Evolutionary conservation across 2,797 vertebrate species (phyloP).

Genomic region (Helarctos malayanus): DNA sequence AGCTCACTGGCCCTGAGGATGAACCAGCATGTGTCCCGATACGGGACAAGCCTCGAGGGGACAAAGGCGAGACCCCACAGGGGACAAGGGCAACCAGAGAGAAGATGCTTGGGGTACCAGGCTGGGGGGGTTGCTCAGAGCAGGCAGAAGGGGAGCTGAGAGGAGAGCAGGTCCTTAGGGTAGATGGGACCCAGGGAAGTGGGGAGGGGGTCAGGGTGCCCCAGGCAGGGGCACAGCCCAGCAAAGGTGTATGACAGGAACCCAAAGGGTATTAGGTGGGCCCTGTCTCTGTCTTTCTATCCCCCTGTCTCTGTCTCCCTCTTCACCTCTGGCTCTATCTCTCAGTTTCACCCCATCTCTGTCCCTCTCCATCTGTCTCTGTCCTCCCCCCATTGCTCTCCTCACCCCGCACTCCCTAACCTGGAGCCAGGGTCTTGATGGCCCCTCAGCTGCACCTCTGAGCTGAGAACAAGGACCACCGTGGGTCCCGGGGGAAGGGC

Average conservation of each 20-base stretch:
- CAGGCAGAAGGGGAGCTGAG: neutral
- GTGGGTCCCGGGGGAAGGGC: neutral
- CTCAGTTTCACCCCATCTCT: neutral
- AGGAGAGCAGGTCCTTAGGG: neutral
- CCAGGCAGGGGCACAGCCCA: no score
- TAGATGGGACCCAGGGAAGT: neutral
- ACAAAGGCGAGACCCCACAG: no score
- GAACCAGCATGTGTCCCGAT: accelerated
- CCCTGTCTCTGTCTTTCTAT: neutral
- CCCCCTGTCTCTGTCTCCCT: no score
- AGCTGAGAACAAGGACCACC: accelerated
- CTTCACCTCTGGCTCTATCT: accelerated
- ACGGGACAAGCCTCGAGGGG: accelerated
- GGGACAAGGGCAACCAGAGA: neutral
- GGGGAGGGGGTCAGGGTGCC: neutral
- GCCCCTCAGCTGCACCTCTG: neutral
- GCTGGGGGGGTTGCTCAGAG: accelerated
- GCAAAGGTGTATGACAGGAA: accelerated
- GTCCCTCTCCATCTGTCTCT: neutral
- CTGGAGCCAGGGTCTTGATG: neutral
- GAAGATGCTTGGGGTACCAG: accelerated
- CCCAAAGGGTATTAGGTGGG: accelerated
- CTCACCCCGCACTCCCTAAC: accelerated
- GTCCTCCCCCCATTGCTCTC: neutral
- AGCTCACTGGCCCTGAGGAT: neutral